phyloP scores from a whole-genome alignment of 1,140 invertebrate genomes.

The Delia radicum region DNA sequence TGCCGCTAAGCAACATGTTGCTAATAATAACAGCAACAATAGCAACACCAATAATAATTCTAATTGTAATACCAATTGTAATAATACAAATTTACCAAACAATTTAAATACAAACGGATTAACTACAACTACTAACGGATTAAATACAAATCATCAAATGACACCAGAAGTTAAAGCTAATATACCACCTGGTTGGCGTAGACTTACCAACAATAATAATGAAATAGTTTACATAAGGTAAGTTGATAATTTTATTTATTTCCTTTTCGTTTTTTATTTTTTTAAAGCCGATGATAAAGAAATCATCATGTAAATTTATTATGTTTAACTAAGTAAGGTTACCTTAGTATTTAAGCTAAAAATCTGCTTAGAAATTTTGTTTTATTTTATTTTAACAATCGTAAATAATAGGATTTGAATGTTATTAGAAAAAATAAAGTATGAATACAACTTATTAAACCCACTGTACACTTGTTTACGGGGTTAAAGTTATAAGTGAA shows the following conservation, averaged over 20 bases:
- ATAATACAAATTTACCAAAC: not conserved
- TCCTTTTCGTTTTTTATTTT: not conserved
- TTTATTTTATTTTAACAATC: not conserved
- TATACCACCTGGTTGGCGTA: conserved; percentile 54
- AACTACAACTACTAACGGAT: not conserved
- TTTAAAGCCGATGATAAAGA: not conserved
- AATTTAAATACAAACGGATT: not conserved
- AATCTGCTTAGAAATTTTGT: not conserved
- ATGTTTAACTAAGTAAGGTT: no score
- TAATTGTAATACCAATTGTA: conserved; percentile 23
- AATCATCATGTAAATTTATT: no score
- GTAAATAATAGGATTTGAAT: not conserved
- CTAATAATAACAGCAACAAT: conserved; percentile 15
- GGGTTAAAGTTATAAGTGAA: no score
- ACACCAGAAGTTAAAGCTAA: conserved; percentile 38
- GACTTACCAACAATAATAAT: conserved; percentile 49
- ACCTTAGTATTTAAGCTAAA: not conserved
- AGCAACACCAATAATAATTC: not conserved
- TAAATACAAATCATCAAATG: not conserved
- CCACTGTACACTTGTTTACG: no score
- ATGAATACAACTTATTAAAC: no score
- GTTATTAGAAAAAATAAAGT: no score
- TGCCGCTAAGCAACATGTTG: conserved; percentile 3
- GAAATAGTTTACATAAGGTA: conserved; percentile 56
- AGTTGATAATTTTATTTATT: conserved; percentile 31